A percentile compares a stretch with the other conserved stretches of the same genome.
Conservation (phyloP, 2,888 invertebrate species). For the Pycnomerus fuliginosus region DNA sequence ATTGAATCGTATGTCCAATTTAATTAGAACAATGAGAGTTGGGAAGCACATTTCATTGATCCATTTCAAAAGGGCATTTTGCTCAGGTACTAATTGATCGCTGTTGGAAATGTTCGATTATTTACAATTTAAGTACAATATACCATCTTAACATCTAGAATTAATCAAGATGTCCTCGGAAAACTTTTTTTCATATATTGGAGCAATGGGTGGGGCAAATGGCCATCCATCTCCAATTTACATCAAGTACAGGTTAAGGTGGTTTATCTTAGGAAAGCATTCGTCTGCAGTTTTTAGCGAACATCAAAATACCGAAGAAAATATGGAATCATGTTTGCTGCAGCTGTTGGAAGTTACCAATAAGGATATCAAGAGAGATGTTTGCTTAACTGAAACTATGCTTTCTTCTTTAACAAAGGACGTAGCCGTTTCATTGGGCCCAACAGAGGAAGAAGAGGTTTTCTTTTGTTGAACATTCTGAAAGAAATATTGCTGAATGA, state of each 20-base stretch:
- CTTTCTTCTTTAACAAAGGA: too few relatives aligned
- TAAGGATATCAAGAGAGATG: too few relatives aligned
- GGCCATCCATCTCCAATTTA: conserved; percentile 32
- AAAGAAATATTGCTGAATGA: too few relatives aligned
- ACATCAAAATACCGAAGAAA: too few relatives aligned
- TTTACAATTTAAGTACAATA: not conserved
- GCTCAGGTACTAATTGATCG: not conserved
- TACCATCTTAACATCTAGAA: not conserved
- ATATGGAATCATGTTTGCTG: too few relatives aligned
- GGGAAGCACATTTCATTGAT: not conserved
- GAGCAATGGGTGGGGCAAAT: conserved; percentile 3
- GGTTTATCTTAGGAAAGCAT: conserved; percentile 32
- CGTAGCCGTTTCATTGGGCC: too few relatives aligned
- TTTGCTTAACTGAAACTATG: too few relatives aligned
- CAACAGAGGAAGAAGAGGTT: too few relatives aligned
- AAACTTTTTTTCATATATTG: not conserved
- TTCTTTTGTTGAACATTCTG: too few relatives aligned
- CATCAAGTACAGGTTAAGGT: conserved; percentile 27
- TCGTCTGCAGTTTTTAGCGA: too few relatives aligned
- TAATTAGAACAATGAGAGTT: not conserved
- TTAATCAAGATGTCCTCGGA: conserved; percentile 1
- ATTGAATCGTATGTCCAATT: not conserved
- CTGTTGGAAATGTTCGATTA: not conserved
- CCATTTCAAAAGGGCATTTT: not conserved
- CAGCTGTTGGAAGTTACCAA: too few relatives aligned